phyloP scores from a whole-genome alignment of 2,888 invertebrate genomes.

The Noctuana brunneofusca region DNA sequence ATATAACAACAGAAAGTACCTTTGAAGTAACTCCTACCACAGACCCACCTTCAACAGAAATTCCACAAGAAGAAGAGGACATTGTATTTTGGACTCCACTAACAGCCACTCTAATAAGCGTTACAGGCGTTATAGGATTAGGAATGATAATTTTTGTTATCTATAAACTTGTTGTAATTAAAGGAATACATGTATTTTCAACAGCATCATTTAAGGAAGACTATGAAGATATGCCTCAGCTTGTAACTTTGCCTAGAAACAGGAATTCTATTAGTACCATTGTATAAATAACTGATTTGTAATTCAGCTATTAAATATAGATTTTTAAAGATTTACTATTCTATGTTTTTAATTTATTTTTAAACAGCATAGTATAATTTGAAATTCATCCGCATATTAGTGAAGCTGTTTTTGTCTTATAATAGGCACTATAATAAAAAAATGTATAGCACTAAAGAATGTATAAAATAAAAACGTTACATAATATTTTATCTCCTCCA shows the following conservation, averaged over 20 bases:
- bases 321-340: too few species aligned
- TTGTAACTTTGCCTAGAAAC: slow-evolving; percentile 22
- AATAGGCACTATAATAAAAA: too few species aligned
- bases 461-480: too few species aligned
- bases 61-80: slow-evolving; percentile 4
- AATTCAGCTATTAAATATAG: too few species aligned
- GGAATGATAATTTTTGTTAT: slow-evolving; percentile 12
- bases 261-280: background rate
- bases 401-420: too few species aligned
- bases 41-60: background rate
- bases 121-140: background rate
- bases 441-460: too few species aligned
- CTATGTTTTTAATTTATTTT: too few species aligned
- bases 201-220: background rate
- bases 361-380: too few species aligned
- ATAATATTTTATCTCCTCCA: too few species aligned
- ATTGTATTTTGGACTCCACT: slow-evolving; percentile 27
- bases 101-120: slow-evolving; percentile 13
- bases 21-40: background rate
- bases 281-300: background rate
- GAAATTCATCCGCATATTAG: too few species aligned
- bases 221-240: slow-evolving; percentile 19
- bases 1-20: background rate
- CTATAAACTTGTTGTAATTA: slow-evolving; percentile 17
- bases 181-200: slow-evolving; percentile 10